phyloP scores from a whole-genome alignment of 2,888 invertebrate species.

The Dromius quadrimaculatus region DNA sequence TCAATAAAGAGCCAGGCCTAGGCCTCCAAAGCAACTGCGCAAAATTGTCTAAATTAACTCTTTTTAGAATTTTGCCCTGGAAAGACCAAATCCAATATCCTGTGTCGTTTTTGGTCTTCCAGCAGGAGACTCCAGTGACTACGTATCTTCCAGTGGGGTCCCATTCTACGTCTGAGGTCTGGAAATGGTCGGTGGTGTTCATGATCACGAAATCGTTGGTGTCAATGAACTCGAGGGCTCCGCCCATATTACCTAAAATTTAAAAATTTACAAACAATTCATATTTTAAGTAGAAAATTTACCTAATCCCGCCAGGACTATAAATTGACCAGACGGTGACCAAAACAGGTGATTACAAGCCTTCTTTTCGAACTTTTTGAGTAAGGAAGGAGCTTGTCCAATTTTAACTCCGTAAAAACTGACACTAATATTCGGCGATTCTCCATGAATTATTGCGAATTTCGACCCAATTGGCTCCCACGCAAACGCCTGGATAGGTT shows the following conservation, averaged over 20 bases:
- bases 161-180: slow-evolving; percentile 97
- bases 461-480: slow-evolving; percentile 98
- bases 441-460: slow-evolving; percentile 97
- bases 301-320: slow-evolving; percentile 92
- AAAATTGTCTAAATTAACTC: slow-evolving; percentile 92
- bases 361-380: slow-evolving; percentile 91
- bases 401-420: slow-evolving; percentile 94
- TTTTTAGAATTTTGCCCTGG: slow-evolving; percentile 82
- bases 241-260: slow-evolving; percentile 85
- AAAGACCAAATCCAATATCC: slow-evolving; percentile 98
- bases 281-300: too few species aligned
- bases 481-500: slow-evolving; percentile 92
- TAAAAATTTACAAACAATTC: too few species aligned
- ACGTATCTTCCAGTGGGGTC: slow-evolving; percentile 99
- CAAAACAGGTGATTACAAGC: slow-evolving; percentile 94
- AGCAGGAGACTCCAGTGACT: slow-evolving; percentile 93
- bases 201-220: slow-evolving; percentile 96
- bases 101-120: slow-evolving; percentile 92
- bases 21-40: slow-evolving; percentile 97
- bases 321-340: slow-evolving; percentile 96
- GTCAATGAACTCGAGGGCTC: slow-evolving; percentile 94
- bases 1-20: slow-evolving; percentile 86
- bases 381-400: slow-evolving; percentile 87
- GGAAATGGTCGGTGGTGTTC: slow-evolving; percentile 93
- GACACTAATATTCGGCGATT: slow-evolving; percentile 85